Conservation (phyloP, 1,140 invertebrate species). For the Drosophila nasuta region DNA sequence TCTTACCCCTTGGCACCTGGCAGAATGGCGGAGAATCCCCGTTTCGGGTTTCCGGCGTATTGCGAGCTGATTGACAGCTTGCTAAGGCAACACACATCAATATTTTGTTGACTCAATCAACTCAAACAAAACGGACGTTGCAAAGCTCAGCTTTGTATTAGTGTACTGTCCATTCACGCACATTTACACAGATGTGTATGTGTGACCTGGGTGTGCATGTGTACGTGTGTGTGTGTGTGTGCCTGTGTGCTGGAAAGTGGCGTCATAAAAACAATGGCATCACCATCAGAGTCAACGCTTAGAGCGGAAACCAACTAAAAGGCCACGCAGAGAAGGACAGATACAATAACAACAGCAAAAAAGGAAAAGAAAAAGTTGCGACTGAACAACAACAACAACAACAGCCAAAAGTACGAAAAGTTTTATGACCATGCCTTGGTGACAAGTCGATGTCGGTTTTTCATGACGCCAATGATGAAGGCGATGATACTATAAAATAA, state of each 20-base stretch:
- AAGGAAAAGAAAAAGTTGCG: conserved; percentile 4
- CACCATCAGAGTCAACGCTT: conserved; percentile 57
- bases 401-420: conserved; percentile 42
- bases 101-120: conserved; percentile 44
- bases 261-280: conserved; percentile 76
- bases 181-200: not conserved
- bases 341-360: conserved; percentile 10
- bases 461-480: conserved; percentile 33
- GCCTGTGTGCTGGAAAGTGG: conserved; percentile 36
- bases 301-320: conserved; percentile 76
- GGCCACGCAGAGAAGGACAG: conserved; percentile 57
- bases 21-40: not conserved
- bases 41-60: conserved; percentile 5
- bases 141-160: conserved; percentile 35
- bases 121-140: conserved; percentile 41
- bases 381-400: not conserved
- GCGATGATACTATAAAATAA: conserved; percentile 45
- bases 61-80: conserved; percentile 41
- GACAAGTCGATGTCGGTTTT: conserved; percentile 43
- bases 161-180: conserved; percentile 16
- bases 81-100: conserved; percentile 28
- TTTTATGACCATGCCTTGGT: conserved; percentile 44
- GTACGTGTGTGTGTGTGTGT: too few species aligned
- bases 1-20: too few species aligned
- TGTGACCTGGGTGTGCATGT: not conserved